Evolutionary conservation across 2,797 vertebrate genomes (phyloP).

Genomic region (Rhabdophis nuchalis): DNA sequence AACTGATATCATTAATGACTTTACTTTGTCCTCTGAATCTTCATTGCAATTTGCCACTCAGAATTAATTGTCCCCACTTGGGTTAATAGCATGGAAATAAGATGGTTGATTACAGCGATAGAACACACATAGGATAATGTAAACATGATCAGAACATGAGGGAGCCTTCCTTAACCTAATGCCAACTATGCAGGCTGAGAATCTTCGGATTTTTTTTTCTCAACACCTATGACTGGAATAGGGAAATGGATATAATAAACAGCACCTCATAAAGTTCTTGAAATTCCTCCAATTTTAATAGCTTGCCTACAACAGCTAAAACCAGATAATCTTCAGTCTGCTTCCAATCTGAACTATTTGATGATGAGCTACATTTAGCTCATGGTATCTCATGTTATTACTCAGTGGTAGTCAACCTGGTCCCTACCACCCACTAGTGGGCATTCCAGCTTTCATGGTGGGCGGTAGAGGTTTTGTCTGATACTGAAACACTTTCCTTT

Average conservation of each 20-base stretch:
- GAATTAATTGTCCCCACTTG: constrained; percentile 18
- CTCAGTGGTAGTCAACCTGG: too few species aligned
- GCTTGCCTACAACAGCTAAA: not conserved
- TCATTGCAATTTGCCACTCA: constrained; percentile 13
- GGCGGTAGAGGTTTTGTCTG: too few species aligned
- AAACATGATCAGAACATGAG: not conserved
- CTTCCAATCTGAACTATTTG: not conserved
- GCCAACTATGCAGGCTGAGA: not conserved
- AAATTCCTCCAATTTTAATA: not conserved
- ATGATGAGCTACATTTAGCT: not conserved
- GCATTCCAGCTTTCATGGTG: too few species aligned
- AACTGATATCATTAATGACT: constrained; percentile 9
- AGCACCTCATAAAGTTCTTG: not conserved
- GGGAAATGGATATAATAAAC: not conserved
- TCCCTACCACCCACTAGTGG: too few species aligned
- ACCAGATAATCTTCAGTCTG: not conserved
- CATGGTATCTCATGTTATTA: not conserved
- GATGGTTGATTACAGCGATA: not conserved
- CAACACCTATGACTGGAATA: not conserved
- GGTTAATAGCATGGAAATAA: not conserved
- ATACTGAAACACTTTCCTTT: too few species aligned
- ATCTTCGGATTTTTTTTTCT: not conserved
- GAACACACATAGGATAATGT: not conserved
- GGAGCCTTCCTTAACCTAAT: not conserved
- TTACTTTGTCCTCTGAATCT: constrained; percentile 25